Evolutionary conservation across 2,797 vertebrate species (phyloP).

Genomic region (Pygocentrus nattereri): DNA sequence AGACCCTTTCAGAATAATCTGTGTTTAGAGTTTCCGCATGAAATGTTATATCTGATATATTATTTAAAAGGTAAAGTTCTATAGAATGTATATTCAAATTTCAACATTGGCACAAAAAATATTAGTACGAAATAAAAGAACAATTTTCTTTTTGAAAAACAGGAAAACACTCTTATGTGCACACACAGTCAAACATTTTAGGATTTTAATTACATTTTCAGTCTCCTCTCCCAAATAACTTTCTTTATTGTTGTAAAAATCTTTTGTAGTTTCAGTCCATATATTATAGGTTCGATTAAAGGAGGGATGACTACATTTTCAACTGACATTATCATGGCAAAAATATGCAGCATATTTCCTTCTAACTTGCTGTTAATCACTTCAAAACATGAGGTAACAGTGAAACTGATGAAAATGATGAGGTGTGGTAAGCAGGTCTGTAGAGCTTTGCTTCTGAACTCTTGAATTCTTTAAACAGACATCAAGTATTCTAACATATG

Average conservation of each 20-base stretch:
- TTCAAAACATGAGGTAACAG: neutral
- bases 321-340: neutral
- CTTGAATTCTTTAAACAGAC: neutral
- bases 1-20: too few species aligned
- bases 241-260: neutral
- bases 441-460: neutral
- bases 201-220: too few species aligned
- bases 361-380: neutral
- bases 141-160: too few species aligned
- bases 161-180: too few species aligned
- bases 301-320: neutral
- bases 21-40: too few species aligned
- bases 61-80: too few species aligned
- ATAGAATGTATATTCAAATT: too few species aligned
- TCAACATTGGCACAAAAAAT: too few species aligned
- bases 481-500: neutral
- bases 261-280: neutral
- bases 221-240: neutral
- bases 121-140: too few species aligned
- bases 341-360: neutral
- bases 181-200: too few species aligned
- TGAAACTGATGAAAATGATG: neutral
- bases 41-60: too few species aligned
- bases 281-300: neutral
- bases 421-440: neutral